Evolutionary conservation across 2,113 vertebrate genomes (phyloP).

Genomic region (Indri indri): DNA sequence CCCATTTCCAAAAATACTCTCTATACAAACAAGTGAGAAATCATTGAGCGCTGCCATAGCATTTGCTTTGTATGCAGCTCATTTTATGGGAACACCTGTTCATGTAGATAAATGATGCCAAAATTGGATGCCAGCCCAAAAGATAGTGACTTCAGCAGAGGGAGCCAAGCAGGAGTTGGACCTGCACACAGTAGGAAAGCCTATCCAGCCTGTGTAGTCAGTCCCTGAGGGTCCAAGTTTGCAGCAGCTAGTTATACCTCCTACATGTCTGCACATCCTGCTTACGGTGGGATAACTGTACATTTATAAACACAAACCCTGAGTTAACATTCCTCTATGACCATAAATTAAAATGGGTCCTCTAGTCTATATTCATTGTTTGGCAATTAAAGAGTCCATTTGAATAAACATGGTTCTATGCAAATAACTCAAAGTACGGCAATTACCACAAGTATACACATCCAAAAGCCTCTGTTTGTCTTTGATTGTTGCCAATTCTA

Average conservation of each 20-base stretch:
- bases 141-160: slow-evolving; percentile 37
- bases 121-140: slow-evolving; percentile 61
- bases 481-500: slow-evolving; percentile 24
- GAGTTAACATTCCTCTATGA: neutral
- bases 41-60: slow-evolving; percentile 12
- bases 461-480: neutral
- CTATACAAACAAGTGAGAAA: slow-evolving; percentile 45
- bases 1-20: neutral
- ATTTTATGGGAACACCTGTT: slow-evolving; percentile 75
- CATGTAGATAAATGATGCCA: slow-evolving; percentile 68
- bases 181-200: neutral
- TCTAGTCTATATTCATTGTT: neutral
- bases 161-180: slow-evolving; percentile 57
- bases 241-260: slow-evolving; percentile 56
- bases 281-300: slow-evolving; percentile 22
- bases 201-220: slow-evolving; percentile 47
- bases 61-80: slow-evolving; percentile 52
- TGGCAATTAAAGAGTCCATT: slow-evolving; percentile 34
- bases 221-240: neutral
- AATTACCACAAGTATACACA: slow-evolving; percentile 42
- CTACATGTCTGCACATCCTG: slow-evolving; percentile 20
- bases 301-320: slow-evolving; percentile 37
- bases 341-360: slow-evolving; percentile 33
- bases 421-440: slow-evolving; percentile 63
- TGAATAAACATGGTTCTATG: slow-evolving; percentile 19